These are phyloP conservation scores for Diceros bicornis DNA, from an alignment of 2,797 vertebrate species.

Conservation along the genomic window DNA sequence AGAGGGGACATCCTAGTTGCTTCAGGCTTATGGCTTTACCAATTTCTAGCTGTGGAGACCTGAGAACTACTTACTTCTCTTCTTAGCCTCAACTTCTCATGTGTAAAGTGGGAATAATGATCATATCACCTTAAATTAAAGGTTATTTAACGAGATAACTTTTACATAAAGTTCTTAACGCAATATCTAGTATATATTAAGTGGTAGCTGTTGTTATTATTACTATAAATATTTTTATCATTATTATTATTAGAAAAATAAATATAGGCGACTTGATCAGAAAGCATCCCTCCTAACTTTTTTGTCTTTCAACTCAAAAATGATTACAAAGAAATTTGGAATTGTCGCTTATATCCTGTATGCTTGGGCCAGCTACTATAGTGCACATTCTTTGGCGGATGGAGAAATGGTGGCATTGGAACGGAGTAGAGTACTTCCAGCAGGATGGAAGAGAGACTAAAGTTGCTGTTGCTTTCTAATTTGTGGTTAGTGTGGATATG, in stretches of 20 bases:
- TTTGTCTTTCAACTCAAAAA: neutral
- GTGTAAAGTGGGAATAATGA: neutral
- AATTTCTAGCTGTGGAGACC: neutral
- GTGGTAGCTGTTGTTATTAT: neutral
- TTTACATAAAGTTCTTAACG: neutral
- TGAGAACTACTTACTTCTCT: neutral
- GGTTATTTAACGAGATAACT: neutral
- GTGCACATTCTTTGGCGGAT: neutral
- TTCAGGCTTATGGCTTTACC: neutral
- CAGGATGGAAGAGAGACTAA: too few relatives aligned
- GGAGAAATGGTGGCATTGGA: neutral
- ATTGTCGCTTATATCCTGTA: neutral
- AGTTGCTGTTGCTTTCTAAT: neutral
- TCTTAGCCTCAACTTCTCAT: neutral
- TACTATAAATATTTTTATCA: neutral
- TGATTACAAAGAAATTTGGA: neutral
- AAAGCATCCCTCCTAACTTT: neutral
- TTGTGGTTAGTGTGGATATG: neutral
- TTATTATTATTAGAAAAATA: constrained; percentile 42
- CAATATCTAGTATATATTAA: neutral
- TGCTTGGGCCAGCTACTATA: neutral
- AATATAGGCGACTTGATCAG: neutral
- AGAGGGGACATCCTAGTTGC: fast-evolving
- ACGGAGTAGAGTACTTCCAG: neutral
- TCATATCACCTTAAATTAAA: neutral